Evolutionary conservation across 2,113 vertebrate genomes (phyloP).

Genomic region (Aspiorhynchus laticeps): DNA sequence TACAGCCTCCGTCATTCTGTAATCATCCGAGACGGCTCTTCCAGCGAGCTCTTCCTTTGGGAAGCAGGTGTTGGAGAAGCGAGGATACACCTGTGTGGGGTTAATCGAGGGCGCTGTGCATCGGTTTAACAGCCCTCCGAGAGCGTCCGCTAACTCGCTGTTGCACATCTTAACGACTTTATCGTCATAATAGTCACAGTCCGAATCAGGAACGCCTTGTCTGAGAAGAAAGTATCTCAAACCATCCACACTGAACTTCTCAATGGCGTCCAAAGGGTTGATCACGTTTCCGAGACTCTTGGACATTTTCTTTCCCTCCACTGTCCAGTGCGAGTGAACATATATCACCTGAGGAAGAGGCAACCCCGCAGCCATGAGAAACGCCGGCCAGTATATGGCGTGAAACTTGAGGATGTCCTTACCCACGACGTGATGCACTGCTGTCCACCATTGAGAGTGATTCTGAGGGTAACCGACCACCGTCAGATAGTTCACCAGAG

Average conservation of each 20-base stretch:
- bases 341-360: conserved; percentile 80
- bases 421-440: conserved; percentile 83
- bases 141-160: conserved; percentile 85
- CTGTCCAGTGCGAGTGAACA: conserved; percentile 96
- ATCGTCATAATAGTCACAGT: conserved; percentile 88
- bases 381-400: conserved; percentile 92
- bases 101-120: conserved; percentile 87
- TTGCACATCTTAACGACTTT: conserved; percentile 89
- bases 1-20: conserved; percentile 78
- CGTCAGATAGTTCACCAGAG: conserved; percentile 93
- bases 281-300: conserved; percentile 94
- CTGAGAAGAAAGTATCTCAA: conserved; percentile 93
- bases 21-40: conserved; percentile 78
- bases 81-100: conserved; percentile 82
- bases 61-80: conserved; percentile 80
- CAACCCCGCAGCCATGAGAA: conserved; percentile 87
- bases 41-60: conserved; percentile 60
- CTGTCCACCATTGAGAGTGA: conserved; percentile 79
- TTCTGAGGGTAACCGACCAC: conserved; percentile 84
- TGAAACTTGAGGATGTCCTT: conserved; percentile 98
- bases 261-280: conserved; percentile 77
- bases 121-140: conserved; percentile 92
- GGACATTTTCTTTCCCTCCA: conserved; percentile 93
- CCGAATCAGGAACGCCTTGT: conserved; percentile 88
- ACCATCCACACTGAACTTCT: conserved; percentile 83